Conservation (phyloP, 1,140 invertebrate genomes). For the Pseudomyrmex pallidus region DNA sequence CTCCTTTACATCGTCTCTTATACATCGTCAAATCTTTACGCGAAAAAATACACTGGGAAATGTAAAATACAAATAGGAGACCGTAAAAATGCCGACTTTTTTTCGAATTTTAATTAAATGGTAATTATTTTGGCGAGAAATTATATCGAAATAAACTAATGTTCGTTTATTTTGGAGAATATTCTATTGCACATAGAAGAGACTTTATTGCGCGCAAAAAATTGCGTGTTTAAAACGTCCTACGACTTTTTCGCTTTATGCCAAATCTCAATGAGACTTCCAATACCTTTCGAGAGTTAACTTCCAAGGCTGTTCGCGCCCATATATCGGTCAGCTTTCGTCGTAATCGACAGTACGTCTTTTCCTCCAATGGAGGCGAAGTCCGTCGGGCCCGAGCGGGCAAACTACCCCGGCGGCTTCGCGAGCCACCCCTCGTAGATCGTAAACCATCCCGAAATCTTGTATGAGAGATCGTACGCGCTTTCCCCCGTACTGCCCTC, state of each 20-base stretch:
- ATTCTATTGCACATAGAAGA: too few species aligned
- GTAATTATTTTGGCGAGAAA: neutral
- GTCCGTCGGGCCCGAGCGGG: constrained; percentile 20
- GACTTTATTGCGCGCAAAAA: neutral
- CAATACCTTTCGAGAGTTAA: neutral
- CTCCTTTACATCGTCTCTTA: constrained; percentile 11
- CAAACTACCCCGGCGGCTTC: constrained; percentile 14
- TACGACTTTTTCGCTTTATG: too few species aligned
- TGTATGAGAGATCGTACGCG: constrained; percentile 50
- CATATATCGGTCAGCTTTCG: neutral
- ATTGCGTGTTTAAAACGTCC: neutral
- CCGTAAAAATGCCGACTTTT: neutral
- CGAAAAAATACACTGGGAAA: constrained; percentile 39
- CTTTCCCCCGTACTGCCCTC: constrained; percentile 61
- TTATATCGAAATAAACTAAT: too few species aligned
- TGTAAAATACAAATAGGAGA: constrained; percentile 1
- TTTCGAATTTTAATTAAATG: neutral
- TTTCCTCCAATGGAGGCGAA: neutral
- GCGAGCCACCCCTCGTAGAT: constrained; percentile 15
- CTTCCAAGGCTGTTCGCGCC: neutral
- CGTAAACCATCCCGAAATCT: constrained; percentile 72
- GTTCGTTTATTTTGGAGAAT: too few species aligned
- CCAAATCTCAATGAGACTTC: neutral
- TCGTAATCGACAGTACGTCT: neutral
- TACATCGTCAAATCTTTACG: constrained; percentile 45